Conservation (phyloP, 2,113 vertebrate genomes). For the Sylvilagus bachmani region DNA sequence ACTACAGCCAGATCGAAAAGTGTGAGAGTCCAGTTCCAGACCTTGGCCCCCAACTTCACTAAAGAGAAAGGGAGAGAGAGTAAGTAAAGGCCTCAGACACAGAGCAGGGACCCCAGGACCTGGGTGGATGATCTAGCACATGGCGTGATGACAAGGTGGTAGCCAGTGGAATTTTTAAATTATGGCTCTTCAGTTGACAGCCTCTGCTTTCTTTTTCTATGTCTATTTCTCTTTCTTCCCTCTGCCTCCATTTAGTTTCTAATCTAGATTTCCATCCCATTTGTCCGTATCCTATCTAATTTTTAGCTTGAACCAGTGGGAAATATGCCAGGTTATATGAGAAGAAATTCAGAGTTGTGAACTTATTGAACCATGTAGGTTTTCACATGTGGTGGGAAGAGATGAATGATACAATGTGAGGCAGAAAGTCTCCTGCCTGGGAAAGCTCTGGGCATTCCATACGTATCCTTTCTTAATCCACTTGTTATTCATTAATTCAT, state of each 20-base stretch:
- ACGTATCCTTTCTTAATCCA: not conserved
- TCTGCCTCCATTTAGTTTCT: slow-evolving; percentile 28
- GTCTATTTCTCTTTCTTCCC: not conserved
- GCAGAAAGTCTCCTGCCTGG: not conserved
- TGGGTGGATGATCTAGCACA: fast-evolving
- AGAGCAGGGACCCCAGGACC: not conserved
- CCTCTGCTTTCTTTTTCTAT: not conserved
- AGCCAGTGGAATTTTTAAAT: not conserved
- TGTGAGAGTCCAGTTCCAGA: too few species aligned
- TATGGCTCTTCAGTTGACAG: not conserved
- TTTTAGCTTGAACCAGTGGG: slow-evolving; percentile 29
- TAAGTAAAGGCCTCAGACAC: not conserved
- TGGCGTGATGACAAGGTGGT: fast-evolving
- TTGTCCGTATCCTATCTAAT: not conserved
- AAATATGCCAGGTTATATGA: not conserved
- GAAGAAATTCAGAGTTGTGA: not conserved
- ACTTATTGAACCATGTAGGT: not conserved
- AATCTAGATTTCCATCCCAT: not conserved
- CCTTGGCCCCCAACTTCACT: too few species aligned
- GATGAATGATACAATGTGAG: not conserved
- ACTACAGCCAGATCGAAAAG: too few species aligned
- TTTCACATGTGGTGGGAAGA: not conserved
- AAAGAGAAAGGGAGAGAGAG: too few species aligned
- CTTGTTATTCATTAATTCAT: not conserved
- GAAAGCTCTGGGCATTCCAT: not conserved